These are phyloP conservation scores for Plagodis dolabraria DNA, from an alignment of 2,888 invertebrate genomes.

Conservation along the genomic window DNA sequence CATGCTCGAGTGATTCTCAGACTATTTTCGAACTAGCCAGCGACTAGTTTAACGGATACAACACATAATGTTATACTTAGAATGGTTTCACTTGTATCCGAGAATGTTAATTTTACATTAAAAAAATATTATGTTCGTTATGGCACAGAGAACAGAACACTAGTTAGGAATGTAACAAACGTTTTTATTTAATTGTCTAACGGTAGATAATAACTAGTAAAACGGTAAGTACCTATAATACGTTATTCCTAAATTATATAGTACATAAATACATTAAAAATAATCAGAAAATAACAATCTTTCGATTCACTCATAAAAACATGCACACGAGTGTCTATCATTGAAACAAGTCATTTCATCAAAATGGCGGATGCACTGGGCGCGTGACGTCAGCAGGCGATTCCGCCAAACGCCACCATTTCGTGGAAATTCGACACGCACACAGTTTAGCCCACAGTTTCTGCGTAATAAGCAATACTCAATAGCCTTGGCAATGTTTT, in stretches of 20 bases:
- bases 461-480: constrained; percentile 13
- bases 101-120: too few species aligned
- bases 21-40: constrained; percentile 1
- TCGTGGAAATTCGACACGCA: constrained; percentile 54
- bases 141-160: too few species aligned
- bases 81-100: too few species aligned
- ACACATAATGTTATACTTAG: too few species aligned
- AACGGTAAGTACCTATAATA: too few species aligned
- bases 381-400: constrained; percentile 54
- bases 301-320: neutral
- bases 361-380: constrained; percentile 69
- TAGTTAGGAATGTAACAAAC: too few species aligned
- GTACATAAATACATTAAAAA: too few species aligned
- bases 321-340: constrained; percentile 34
- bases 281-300: too few species aligned
- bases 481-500: constrained; percentile 24
- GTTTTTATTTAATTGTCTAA: too few species aligned
- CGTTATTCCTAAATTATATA: too few species aligned
- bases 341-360: constrained; percentile 53
- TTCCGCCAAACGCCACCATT: constrained; percentile 44
- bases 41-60: neutral
- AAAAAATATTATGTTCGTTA: too few species aligned
- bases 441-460: constrained; percentile 25
- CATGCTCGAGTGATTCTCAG: constrained; percentile 51
- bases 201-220: too few species aligned